A percentile compares a stretch with the other conserved stretches of the same genome.
Conservation (phyloP, 2,888 invertebrate species). For the Volucella inanis region DNA sequence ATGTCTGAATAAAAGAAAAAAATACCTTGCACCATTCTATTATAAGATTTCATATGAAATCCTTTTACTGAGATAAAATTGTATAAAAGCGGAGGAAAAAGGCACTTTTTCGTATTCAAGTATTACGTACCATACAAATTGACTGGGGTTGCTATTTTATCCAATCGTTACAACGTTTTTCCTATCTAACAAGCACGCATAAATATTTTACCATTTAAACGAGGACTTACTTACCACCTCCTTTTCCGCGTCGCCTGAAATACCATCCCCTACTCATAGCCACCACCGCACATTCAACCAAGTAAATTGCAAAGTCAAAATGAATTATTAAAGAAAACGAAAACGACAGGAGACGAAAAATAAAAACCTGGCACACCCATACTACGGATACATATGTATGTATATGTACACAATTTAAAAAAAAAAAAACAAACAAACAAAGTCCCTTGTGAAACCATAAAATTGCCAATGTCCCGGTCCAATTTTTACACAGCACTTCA, state of each 20-base stretch:
- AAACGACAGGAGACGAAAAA: conserved; percentile 15
- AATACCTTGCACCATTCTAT: too few species aligned
- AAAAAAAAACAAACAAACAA: neutral
- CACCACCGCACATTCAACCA: conserved; percentile 3
- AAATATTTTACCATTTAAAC: conserved; percentile 56
- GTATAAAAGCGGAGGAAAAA: neutral
- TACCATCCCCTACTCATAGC: neutral
- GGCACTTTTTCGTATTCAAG: conserved; percentile 32
- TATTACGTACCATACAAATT: conserved; percentile 44
- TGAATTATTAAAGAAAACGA: conserved; percentile 62
- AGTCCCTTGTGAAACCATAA: conserved; percentile 45
- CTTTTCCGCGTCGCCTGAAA: neutral
- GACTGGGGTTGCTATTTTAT: conserved; percentile 32
- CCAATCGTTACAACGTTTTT: conserved; percentile 45
- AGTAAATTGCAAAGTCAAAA: conserved; percentile 56
- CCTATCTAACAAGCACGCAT: conserved; percentile 41
- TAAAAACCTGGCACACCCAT: conserved; percentile 5
- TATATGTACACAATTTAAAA: neutral
- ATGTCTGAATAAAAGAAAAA: too few species aligned
- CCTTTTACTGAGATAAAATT: neutral
- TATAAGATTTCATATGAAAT: too few species aligned
- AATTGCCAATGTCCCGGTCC: conserved; percentile 53
- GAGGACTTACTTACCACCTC: conserved; percentile 33
- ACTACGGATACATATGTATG: conserved; percentile 6
- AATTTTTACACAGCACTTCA: conserved; percentile 62